Evolutionary conservation across 2,797 vertebrate genomes (phyloP), one percentile per base, ranked within the genome.

Genomic region (Danio tinwini): DNA sequence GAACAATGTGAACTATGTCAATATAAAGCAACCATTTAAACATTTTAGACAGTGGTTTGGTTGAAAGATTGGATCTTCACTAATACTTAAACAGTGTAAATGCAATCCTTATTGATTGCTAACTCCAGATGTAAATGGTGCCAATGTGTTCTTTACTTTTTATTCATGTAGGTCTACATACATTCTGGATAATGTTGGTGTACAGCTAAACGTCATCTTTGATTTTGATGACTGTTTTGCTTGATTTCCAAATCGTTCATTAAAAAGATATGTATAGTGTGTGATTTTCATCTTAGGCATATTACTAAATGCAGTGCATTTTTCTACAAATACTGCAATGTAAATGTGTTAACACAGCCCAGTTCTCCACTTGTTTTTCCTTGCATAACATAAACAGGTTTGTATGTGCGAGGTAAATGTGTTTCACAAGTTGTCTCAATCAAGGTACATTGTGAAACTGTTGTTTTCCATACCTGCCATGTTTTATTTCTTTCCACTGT

Each of bases 281-380:
- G n/a, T 12, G 5, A 19, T 14, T 19, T 49, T 17, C 0, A 47
- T 9, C 3, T 67, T 37, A 58, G 56, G 40, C n/a, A 17, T 49
- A 76, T 55, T 40, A 16, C 29, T 69, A 17, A 21, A 7, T 39
- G 37, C 56, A 42, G 19, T 8, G 16, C 39, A 29, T 69, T 50
- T 76, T 50, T 59, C 40, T 61, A 16, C 42, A 59, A 59, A 49
- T 42, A 7, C 4, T 29, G 8, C 11, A 55, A 68, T 56, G 7
- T 69, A 29, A 77, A 39, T 16, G 4, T 29, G 13, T 61, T 52
- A 52, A 61, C 45, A 78, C 76, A 39, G 37, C 56, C 64, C 16
- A 50, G 45, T 63, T 16, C 39, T 77, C 3, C 49, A 47, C 44
- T 62, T 70, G 45, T 62, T 44, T 42, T 59, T 55, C 50, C 44